phyloP scores from a whole-genome alignment of 2,888 invertebrate genomes.

The Pegoplata infirma region DNA sequence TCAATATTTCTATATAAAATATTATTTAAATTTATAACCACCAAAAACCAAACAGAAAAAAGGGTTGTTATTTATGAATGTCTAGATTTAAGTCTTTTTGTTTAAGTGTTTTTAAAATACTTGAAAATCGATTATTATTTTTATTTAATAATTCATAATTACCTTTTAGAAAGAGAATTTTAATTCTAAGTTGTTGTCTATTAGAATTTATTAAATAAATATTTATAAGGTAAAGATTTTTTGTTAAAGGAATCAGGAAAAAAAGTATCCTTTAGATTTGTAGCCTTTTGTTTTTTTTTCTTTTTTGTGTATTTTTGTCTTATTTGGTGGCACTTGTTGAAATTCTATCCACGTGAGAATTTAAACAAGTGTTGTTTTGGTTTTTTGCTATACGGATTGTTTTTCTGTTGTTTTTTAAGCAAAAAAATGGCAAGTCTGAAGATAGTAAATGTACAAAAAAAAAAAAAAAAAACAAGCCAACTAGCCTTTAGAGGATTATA shows the following conservation, averaged over 20 bases:
- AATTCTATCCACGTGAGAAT: constrained; percentile 77
- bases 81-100: constrained; percentile 13
- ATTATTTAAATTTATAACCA: constrained; percentile 66
- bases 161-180: constrained; percentile 39
- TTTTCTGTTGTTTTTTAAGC: background rate
- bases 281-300: background rate
- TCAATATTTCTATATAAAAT: constrained; percentile 67
- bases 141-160: constrained; percentile 67
- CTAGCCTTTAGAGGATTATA: constrained; percentile 55
- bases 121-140: constrained; percentile 67
- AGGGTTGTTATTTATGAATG: constrained; percentile 54
- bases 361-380: constrained; percentile 70
- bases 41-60: too few relatives aligned
- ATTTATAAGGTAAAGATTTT: constrained; percentile 62
- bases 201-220: constrained; percentile 62
- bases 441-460: background rate
- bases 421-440: background rate
- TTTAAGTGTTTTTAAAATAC: constrained; percentile 47
- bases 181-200: constrained; percentile 29
- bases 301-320: constrained; percentile 37
- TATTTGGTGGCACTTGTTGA: constrained; percentile 68
- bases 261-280: constrained; percentile 48
- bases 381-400: constrained; percentile 1
- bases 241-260: constrained; percentile 7
- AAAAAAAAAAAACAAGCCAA: too few relatives aligned